Evolutionary conservation across 2,113 vertebrate species (phyloP).

Genomic region (Dascyllus trimaculatus): DNA sequence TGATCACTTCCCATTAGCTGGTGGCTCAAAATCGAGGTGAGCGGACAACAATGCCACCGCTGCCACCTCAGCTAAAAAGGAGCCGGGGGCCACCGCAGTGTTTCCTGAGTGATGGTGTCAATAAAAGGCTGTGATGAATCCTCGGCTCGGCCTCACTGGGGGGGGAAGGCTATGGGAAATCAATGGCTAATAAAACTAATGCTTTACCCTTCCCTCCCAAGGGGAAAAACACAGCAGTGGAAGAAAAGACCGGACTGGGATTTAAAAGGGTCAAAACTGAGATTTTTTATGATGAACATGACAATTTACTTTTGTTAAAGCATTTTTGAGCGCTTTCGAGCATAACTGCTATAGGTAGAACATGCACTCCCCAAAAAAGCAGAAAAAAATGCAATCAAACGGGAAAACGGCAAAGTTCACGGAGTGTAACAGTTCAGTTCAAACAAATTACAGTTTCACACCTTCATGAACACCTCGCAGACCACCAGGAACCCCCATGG

Average conservation of each 20-base stretch:
- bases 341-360: background rate
- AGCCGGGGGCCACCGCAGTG: background rate
- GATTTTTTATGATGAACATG: no score
- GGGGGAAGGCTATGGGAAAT: conserved; percentile 68
- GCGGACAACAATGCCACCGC: conserved; percentile 27
- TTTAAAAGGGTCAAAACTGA: conserved; percentile 18
- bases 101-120: conserved; percentile 74
- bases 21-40: conserved; percentile 44
- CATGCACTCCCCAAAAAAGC: background rate
- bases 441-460: conserved; percentile 47
- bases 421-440: conserved; percentile 18
- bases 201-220: conserved; percentile 33
- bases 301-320: no score
- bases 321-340: background rate
- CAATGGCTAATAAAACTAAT: conserved; percentile 80
- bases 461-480: conserved; percentile 39
- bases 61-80: conserved; percentile 69
- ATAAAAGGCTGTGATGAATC: conserved; percentile 75
- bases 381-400: conserved; percentile 1
- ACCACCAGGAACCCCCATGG: conserved; percentile 49
- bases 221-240: conserved; percentile 16
- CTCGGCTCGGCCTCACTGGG: conserved; percentile 33
- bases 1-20: conserved; percentile 64
- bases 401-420: conserved; percentile 4
- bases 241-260: conserved; percentile 10